phyloP scores from a whole-genome alignment of 2,797 vertebrate genomes.

The Takifugu ocellatus region DNA sequence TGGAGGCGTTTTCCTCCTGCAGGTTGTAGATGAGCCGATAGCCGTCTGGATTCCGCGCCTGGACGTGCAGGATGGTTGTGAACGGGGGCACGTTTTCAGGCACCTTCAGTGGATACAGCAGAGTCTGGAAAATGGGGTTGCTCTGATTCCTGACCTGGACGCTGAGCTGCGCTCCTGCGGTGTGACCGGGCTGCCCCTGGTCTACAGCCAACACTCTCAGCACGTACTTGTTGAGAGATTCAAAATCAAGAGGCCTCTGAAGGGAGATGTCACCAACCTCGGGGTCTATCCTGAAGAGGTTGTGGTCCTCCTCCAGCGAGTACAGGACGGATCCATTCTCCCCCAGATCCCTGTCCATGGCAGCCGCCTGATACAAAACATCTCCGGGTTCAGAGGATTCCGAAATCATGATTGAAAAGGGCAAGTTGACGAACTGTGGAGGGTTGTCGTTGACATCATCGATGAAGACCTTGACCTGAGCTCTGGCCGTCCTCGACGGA shows the following conservation, averaged over 20 bases:
- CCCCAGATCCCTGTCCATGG: slow-evolving; percentile 84
- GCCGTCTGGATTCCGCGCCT: slow-evolving; percentile 93
- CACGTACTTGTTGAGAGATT: slow-evolving; percentile 87
- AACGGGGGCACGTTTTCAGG: slow-evolving; percentile 89
- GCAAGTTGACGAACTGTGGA: slow-evolving; percentile 87
- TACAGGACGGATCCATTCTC: slow-evolving; percentile 84
- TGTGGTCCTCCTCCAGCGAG: slow-evolving; percentile 83
- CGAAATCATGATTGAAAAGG: slow-evolving; percentile 84
- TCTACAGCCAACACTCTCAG: slow-evolving; percentile 85
- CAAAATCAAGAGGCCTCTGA: slow-evolving; percentile 88
- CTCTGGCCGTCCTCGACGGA: slow-evolving; percentile 81
- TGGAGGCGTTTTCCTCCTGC: slow-evolving; percentile 83
- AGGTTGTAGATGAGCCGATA: slow-evolving; percentile 95
- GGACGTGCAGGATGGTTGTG: slow-evolving; percentile 91
- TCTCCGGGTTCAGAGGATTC: slow-evolving; percentile 90
- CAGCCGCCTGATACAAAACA: slow-evolving; percentile 89
- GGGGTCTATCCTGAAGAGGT: slow-evolving; percentile 89
- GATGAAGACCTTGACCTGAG: slow-evolving; percentile 84
- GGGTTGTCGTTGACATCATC: slow-evolving; percentile 91
- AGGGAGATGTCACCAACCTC: slow-evolving; percentile 90
- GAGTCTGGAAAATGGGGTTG: slow-evolving; percentile 91
- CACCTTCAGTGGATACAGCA: slow-evolving; percentile 87
- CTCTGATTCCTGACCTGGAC: slow-evolving; percentile 90
- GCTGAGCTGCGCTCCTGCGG: slow-evolving; percentile 77
- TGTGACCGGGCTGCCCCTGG: slow-evolving; percentile 79